Percentiles rank a stretch among this genome's conserved stretches.
phyloP scores from a whole-genome alignment of 2,888 invertebrate species.

The Merodon equestris region DNA sequence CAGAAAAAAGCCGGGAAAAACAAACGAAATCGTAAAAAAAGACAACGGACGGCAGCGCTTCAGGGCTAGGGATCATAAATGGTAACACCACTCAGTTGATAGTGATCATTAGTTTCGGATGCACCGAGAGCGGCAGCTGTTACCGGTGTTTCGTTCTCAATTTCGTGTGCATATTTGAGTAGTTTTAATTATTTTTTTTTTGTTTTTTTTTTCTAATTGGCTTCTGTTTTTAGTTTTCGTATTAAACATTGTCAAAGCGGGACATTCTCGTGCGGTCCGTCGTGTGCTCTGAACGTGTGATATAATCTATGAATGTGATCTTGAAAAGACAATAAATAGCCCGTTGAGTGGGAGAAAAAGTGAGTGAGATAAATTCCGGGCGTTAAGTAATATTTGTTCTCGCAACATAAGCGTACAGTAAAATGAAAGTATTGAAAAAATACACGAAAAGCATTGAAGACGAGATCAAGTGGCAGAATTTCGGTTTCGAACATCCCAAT shows the following conservation, averaged over 20 bases:
- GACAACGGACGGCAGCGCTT: conserved; percentile 8
- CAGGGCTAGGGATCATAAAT: conserved; percentile 32
- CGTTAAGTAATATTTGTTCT: background rate
- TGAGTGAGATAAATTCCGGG: no score
- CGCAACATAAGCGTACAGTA: background rate
- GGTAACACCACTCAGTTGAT: conserved; percentile 43
- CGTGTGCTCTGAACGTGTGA: background rate
- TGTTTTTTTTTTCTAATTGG: no score
- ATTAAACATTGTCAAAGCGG: background rate
- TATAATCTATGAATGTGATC: background rate
- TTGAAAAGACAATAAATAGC: background rate
- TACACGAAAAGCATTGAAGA: conserved; percentile 72
- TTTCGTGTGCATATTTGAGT: conserved; percentile 2
- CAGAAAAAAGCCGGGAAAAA: conserved; percentile 6
- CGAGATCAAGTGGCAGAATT: conserved; percentile 75
- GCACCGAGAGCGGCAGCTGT: conserved; percentile 33
- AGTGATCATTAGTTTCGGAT: conserved; percentile 60
- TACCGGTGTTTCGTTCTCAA: background rate
- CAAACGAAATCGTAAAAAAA: no score
- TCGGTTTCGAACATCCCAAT: conserved; percentile 74
- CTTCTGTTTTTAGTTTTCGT: background rate
- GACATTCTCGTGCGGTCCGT: background rate
- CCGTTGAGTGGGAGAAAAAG: no score
- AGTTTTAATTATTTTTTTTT: conserved; percentile 4
- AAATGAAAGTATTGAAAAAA: conserved; percentile 74